A percentile compares a stretch with the other conserved stretches of the same genome.
Conservation (phyloP, 1,140 invertebrate genomes). For the Tetragonula clypearis region DNA sequence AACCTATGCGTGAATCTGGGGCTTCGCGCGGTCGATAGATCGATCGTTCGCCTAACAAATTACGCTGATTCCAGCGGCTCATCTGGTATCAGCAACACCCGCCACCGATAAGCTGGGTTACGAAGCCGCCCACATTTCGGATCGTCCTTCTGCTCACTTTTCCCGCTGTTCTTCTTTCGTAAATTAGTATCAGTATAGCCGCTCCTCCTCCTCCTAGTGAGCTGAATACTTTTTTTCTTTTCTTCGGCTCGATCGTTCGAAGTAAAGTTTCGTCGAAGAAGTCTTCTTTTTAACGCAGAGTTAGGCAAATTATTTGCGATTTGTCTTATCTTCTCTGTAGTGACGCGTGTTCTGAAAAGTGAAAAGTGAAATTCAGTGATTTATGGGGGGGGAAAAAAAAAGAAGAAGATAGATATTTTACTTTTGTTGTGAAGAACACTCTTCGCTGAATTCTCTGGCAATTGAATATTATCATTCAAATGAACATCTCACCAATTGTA, state of each 20-base stretch:
- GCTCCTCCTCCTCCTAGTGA: no score
- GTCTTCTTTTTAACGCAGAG: no score
- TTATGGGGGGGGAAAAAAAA: not conserved
- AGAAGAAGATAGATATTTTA: no score
- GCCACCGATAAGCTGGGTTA: constrained; percentile 31
- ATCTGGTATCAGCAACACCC: constrained; percentile 47
- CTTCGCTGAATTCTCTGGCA: not conserved
- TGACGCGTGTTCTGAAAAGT: no score
- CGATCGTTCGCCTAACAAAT: constrained; percentile 23
- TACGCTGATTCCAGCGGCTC: constrained; percentile 33
- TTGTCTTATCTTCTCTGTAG: not conserved
- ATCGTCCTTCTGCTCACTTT: constrained; percentile 5
- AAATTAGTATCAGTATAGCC: not conserved
- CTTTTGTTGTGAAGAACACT: not conserved
- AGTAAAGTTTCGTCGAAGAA: not conserved
- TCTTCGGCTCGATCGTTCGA: not conserved
- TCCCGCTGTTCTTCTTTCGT: not conserved
- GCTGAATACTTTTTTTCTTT: no score
- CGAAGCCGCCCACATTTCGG: constrained; percentile 48
- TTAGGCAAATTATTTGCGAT: not conserved
- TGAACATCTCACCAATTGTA: not conserved
- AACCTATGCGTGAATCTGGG: constrained; percentile 18
- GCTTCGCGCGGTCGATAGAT: constrained; percentile 39
- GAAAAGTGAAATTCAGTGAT: not conserved
- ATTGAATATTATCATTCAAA: no score